Conservation (phyloP, 2,797 vertebrate genomes). For the Karalla daura region DNA sequence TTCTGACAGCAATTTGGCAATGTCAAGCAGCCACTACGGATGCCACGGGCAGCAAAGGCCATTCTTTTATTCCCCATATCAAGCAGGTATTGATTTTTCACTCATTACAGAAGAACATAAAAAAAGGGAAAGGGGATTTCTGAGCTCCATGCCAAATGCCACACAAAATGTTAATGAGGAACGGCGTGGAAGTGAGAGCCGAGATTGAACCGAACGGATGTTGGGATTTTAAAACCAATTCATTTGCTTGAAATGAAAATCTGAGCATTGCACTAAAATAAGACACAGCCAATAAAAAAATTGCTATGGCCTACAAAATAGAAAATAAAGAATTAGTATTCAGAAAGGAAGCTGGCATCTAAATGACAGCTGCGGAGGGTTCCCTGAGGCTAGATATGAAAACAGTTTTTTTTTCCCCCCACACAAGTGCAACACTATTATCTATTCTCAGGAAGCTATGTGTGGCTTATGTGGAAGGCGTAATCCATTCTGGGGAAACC, state of each 20-base stretch:
- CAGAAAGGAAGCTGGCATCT: constrained; percentile 31
- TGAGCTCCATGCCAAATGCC: constrained; percentile 64
- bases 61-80: constrained; percentile 71
- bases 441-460: constrained; percentile 53
- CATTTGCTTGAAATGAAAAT: constrained; percentile 28
- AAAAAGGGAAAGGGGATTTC: constrained; percentile 70
- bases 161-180: constrained; percentile 51
- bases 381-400: constrained; percentile 46
- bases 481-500: constrained; percentile 43
- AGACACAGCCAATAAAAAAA: neutral
- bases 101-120: constrained; percentile 70
- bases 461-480: constrained; percentile 47
- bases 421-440: constrained; percentile 46
- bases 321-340: constrained; percentile 18
- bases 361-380: constrained; percentile 51
- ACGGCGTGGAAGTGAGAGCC: constrained; percentile 31
- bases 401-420: constrained; percentile 32
- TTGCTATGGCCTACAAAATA: neutral
- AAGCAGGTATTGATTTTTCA: constrained; percentile 78
- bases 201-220: constrained; percentile 29
- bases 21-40: constrained; percentile 51
- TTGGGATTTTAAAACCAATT: neutral
- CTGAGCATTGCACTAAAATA: constrained; percentile 3
- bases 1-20: constrained; percentile 80
- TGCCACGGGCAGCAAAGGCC: constrained; percentile 64